Conservation (phyloP, 1,140 invertebrate species). For the Drosophila insularis region DNA sequence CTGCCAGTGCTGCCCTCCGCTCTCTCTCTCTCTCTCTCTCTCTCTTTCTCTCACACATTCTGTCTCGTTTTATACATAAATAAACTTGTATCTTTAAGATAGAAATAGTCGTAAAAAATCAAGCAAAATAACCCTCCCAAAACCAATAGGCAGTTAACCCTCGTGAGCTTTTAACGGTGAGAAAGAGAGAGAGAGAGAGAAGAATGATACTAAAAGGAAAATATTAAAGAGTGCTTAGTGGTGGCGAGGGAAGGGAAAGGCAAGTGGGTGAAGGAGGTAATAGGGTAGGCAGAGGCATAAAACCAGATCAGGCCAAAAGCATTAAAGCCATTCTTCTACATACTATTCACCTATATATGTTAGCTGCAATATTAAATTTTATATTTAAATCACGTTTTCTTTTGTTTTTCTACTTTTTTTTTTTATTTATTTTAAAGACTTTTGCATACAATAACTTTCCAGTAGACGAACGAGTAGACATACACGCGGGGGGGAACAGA, state of each 20-base stretch:
- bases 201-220: conserved; percentile 1
- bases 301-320: conserved; percentile 19
- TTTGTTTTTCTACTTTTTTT: conserved; percentile 27
- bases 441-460: conserved; percentile 66
- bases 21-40: background rate
- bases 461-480: conserved; percentile 2
- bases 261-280: background rate
- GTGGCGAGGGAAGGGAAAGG: background rate
- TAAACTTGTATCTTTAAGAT: conserved; percentile 78
- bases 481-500: too few relatives aligned
- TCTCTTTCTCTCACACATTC: background rate
- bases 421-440: conserved; percentile 20
- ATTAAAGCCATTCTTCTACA: conserved; percentile 23
- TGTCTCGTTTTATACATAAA: conserved; percentile 58
- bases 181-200: background rate
- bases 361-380: conserved; percentile 74
- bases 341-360: conserved; percentile 31
- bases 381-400: conserved; percentile 73
- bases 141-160: conserved; percentile 43
- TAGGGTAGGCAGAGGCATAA: background rate
- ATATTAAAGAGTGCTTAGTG: background rate
- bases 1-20: background rate
- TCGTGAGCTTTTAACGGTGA: conserved; percentile 57
- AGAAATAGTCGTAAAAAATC: conserved; percentile 77
- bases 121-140: conserved; percentile 61